Conservation (phyloP, 2,888 invertebrate species). For the Macropis europaea region DNA sequence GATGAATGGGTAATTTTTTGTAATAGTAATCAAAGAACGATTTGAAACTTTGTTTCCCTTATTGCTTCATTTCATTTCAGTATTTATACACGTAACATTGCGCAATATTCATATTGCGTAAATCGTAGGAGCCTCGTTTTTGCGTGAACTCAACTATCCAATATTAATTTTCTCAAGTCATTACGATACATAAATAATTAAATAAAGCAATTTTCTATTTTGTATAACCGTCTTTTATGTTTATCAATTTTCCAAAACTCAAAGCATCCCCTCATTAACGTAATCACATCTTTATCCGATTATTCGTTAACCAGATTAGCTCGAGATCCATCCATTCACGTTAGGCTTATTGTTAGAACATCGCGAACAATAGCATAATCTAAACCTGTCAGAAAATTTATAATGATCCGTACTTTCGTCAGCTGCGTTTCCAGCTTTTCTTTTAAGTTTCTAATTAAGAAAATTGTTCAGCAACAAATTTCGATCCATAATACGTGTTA, state of each 20-base stretch:
- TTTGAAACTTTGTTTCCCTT: conserved; percentile 14
- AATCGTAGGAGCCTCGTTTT: not conserved
- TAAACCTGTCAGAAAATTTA: not conserved
- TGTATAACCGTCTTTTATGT: no score
- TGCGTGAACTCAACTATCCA: not conserved
- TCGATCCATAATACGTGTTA: no score
- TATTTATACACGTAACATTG: conserved; percentile 6
- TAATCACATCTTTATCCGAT: conserved; percentile 7
- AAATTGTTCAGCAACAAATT: no score
- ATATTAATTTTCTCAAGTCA: no score
- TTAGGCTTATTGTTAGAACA: not conserved
- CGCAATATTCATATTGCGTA: not conserved
- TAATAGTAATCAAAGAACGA: conserved; percentile 1
- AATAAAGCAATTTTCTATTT: no score
- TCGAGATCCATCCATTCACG: conserved; percentile 14
- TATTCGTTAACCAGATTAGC: conserved; percentile 15
- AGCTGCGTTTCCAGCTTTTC: not conserved
- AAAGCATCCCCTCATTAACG: not conserved
- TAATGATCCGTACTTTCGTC: not conserved
- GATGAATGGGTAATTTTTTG: conserved; percentile 9
- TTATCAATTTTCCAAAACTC: not conserved
- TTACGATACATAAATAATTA: no score
- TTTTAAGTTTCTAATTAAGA: no score
- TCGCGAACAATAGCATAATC: not conserved
- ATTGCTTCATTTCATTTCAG: conserved; percentile 14